Evolutionary conservation across 2,888 invertebrate genomes (phyloP).

Genomic region (Ormia ochracea): DNA sequence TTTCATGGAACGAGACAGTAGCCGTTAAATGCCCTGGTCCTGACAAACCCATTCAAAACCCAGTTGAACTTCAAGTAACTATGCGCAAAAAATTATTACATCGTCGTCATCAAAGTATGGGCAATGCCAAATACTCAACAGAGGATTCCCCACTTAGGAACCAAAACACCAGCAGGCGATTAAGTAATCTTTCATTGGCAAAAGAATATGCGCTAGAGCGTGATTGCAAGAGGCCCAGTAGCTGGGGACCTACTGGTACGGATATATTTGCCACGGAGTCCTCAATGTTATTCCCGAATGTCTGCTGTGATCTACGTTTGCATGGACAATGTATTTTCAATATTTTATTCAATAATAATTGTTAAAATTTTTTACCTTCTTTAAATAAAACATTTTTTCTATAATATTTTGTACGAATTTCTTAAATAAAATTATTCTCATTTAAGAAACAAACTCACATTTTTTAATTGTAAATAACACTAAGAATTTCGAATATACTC

Average conservation of each 20-base stretch:
- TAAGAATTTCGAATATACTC: neutral
- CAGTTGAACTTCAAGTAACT: conserved; percentile 66
- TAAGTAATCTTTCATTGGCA: conserved; percentile 71
- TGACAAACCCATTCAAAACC: neutral
- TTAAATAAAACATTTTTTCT: neutral
- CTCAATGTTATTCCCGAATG: conserved; percentile 85
- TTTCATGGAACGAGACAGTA: conserved; percentile 77
- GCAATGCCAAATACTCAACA: conserved; percentile 71
- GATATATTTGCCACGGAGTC: conserved; percentile 77
- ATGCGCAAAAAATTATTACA: conserved; percentile 71
- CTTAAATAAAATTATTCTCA: conserved; percentile 34
- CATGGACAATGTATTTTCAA: conserved; percentile 90
- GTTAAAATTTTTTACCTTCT: neutral
- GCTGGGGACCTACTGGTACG: conserved; percentile 77
- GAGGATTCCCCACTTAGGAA: no score
- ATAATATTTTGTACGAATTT: conserved; percentile 22
- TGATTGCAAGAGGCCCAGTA: conserved; percentile 71
- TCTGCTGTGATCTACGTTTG: conserved; percentile 77
- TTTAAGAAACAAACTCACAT: conserved; percentile 18
- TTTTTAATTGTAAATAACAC: conserved; percentile 59
- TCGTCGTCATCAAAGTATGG: conserved; percentile 75
- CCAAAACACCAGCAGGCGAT: no score
- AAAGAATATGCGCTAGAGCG: conserved; percentile 68
- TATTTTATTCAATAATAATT: conserved; percentile 5
- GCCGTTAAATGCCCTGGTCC: conserved; percentile 70